A percentile compares a stretch with the other conserved stretches of the same genome.
These are phyloP conservation scores for Okamejei kenojei DNA, from an alignment of 2,797 vertebrate species.

Conservation along the genomic window DNA sequence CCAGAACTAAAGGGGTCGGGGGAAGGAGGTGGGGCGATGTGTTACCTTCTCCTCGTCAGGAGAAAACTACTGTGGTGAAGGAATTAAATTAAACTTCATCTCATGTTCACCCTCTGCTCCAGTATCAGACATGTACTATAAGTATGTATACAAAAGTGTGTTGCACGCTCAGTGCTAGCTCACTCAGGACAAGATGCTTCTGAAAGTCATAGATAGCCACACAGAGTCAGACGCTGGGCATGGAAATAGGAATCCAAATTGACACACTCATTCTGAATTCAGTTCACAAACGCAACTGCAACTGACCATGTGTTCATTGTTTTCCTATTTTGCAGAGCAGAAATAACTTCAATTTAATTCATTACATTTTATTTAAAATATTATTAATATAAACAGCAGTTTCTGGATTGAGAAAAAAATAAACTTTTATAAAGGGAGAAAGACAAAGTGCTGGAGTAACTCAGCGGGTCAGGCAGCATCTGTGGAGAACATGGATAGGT, in stretches of 20 bases:
- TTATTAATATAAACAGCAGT: not conserved
- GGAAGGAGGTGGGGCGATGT: not conserved
- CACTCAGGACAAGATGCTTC: not conserved
- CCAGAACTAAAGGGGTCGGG: not conserved
- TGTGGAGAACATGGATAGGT: too few species aligned
- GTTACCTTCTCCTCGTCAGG: too few species aligned
- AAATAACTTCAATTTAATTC: not conserved
- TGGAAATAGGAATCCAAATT: not conserved
- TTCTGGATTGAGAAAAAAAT: not conserved
- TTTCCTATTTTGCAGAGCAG: not conserved
- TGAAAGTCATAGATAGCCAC: not conserved
- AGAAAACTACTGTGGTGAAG: not conserved
- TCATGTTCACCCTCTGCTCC: not conserved
- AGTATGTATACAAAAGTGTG: conserved; percentile 2
- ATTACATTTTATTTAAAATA: not conserved
- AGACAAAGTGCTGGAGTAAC: too few species aligned
- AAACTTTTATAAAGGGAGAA: not conserved
- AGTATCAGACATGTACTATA: not conserved
- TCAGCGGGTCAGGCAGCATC: too few species aligned
- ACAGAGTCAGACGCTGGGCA: not conserved
- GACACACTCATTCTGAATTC: not conserved
- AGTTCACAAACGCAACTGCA: not conserved
- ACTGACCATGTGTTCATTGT: not conserved
- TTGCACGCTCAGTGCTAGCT: not conserved
- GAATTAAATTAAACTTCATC: not conserved